phyloP scores from a whole-genome alignment of 2,888 invertebrate genomes.

The Archaeoteleia sp. region DNA sequence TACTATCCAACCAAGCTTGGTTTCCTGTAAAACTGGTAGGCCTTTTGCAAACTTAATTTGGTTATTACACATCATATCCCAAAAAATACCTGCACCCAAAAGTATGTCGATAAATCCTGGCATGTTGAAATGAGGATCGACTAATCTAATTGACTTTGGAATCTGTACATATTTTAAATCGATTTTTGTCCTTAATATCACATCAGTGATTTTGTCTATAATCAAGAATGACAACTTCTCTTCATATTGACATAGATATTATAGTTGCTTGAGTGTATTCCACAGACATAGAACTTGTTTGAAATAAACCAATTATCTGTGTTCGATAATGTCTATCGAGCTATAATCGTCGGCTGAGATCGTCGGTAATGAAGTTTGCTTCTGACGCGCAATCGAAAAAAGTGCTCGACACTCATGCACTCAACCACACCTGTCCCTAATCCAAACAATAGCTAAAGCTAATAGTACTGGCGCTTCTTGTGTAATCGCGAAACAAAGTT shows the following conservation, averaged over 20 bases:
- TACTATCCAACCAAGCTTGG: constrained; percentile 13
- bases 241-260: background rate
- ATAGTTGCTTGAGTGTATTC: too few species aligned
- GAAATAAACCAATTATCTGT: background rate
- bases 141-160: background rate
- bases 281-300: constrained; percentile 1
- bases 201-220: constrained; percentile 7
- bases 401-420: constrained; percentile 19
- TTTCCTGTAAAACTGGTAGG: constrained; percentile 11
- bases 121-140: constrained; percentile 11
- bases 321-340: background rate
- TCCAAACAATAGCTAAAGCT: constrained; percentile 9
- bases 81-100: constrained; percentile 15
- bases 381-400: constrained; percentile 45
- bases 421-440: constrained; percentile 2
- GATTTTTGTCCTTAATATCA: background rate
- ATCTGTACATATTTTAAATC: constrained; percentile 1
- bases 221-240: background rate
- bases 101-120: constrained; percentile 9
- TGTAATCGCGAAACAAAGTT: background rate
- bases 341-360: constrained; percentile 10
- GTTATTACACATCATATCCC: constrained; percentile 6
- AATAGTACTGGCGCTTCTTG: constrained; percentile 6
- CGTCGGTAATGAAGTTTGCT: constrained; percentile 28
- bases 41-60: constrained; percentile 3